These are phyloP conservation scores for Drosophila biarmipes DNA, from an alignment of 1,140 invertebrate species.

Conservation along the genomic window DNA sequence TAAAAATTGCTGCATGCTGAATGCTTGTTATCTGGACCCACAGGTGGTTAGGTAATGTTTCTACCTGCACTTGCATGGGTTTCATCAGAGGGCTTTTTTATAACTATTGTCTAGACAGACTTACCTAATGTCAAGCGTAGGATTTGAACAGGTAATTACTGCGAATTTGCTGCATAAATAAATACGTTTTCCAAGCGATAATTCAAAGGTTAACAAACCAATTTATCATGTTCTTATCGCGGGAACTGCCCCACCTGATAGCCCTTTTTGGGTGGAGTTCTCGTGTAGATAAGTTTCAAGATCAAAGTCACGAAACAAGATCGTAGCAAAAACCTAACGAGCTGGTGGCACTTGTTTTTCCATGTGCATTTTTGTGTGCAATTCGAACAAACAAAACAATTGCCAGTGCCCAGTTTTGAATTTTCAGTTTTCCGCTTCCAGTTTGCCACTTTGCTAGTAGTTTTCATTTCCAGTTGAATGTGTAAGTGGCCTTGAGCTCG, in stretches of 20 bases:
- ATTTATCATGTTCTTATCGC: conserved; percentile 27
- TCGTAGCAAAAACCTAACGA: background rate
- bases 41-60: background rate
- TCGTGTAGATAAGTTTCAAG: conserved; percentile 6
- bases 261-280: background rate
- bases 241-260: background rate
- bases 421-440: conserved; percentile 17
- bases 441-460: conserved; percentile 20
- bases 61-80: background rate
- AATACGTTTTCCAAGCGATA: background rate
- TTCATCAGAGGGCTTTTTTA: background rate
- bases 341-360: background rate
- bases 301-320: conserved; percentile 14
- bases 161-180: background rate
- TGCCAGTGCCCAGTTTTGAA: conserved; percentile 14
- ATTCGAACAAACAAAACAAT: conserved; percentile 31
- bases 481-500: conserved; percentile 39
- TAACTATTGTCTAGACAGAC: background rate
- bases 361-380: conserved; percentile 10
- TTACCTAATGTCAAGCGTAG: background rate
- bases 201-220: background rate
- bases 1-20: background rate
- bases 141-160: background rate
- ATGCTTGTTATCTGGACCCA: background rate
- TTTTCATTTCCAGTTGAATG: conserved; percentile 36